A percentile compares a stretch with the other conserved stretches of the same genome.
These are phyloP conservation scores for Oegoconia quadripuncta DNA, from an alignment of 2,888 invertebrate genomes.

Conservation along the genomic window DNA sequence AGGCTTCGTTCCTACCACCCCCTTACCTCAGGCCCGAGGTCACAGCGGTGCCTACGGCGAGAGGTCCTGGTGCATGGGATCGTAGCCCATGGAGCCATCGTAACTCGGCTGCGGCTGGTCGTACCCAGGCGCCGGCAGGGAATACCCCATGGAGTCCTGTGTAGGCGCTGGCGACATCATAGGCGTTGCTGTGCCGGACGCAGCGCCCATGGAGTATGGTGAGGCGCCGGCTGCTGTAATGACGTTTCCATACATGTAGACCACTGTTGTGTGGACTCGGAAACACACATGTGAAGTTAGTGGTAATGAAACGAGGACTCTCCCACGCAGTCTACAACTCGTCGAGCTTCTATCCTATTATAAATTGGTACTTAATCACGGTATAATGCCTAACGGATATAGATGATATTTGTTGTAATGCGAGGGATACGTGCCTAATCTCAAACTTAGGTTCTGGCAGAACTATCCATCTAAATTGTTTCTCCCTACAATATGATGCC, in stretches of 20 bases:
- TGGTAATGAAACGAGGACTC: neutral
- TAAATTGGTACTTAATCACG: no score
- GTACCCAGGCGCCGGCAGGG: conserved; percentile 94
- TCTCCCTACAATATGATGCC: no score
- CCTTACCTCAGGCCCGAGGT: conserved; percentile 17
- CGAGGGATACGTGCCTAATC: no score
- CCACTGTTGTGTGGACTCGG: no score
- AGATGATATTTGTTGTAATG: no score
- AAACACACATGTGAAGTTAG: neutral
- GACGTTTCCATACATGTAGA: no score
- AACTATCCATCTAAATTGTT: no score
- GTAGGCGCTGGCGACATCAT: conserved; percentile 97
- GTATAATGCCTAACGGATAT: no score
- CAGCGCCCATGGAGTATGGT: conserved; percentile 92
- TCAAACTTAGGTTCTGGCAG: no score
- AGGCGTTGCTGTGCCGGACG: conserved; percentile 93
- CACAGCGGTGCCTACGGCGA: conserved; percentile 72
- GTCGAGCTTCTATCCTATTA: no score
- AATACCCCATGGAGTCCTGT: conserved; percentile 95
- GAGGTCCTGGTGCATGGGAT: conserved; percentile 94
- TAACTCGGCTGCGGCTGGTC: conserved; percentile 93
- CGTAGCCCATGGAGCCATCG: conserved; percentile 94
- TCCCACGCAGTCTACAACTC: no score
- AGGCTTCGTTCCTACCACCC: neutral
- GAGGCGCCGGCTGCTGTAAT: conserved; percentile 84